phyloP scores from a whole-genome alignment of 2,888 invertebrate species.

The Polyommatus icarus region DNA sequence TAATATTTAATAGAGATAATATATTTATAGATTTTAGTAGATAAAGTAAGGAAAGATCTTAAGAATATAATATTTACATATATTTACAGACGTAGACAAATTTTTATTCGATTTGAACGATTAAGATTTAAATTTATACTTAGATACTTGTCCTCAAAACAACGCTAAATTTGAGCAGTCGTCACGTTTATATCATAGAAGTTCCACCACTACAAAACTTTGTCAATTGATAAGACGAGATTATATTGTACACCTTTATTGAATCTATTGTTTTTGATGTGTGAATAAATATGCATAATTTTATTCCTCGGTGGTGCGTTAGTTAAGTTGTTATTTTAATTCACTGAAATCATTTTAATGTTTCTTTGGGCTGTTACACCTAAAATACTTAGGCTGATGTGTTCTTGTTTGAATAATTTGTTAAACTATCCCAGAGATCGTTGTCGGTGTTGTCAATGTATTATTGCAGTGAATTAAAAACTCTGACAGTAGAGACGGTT shows the following conservation, averaged over 20 bases:
- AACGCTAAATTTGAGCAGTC: conserved; percentile 5
- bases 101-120: conserved; percentile 34
- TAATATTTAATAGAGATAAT: conserved; percentile 81
- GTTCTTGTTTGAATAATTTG: not conserved
- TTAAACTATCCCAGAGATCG: not conserved
- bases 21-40: conserved; percentile 76
- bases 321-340: conserved; percentile 1
- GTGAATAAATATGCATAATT: conserved; percentile 16
- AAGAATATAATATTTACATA: conserved; percentile 52
- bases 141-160: conserved; percentile 23
- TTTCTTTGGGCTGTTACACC: not conserved
- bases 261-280: conserved; percentile 21
- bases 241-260: conserved; percentile 25
- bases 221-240: conserved; percentile 28
- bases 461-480: conserved; percentile 12
- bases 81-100: conserved; percentile 56
- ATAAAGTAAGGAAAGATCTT: conserved; percentile 65
- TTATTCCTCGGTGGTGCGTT: not conserved
- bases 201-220: not conserved
- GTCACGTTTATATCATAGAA: not conserved
- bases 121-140: conserved; percentile 29
- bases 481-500: not conserved
- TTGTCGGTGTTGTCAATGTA: not conserved
- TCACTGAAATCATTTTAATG: not conserved
- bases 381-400: not conserved